Conservation (phyloP, 2,113 vertebrate species). For the Rhinolophus ferrumequinum region DNA sequence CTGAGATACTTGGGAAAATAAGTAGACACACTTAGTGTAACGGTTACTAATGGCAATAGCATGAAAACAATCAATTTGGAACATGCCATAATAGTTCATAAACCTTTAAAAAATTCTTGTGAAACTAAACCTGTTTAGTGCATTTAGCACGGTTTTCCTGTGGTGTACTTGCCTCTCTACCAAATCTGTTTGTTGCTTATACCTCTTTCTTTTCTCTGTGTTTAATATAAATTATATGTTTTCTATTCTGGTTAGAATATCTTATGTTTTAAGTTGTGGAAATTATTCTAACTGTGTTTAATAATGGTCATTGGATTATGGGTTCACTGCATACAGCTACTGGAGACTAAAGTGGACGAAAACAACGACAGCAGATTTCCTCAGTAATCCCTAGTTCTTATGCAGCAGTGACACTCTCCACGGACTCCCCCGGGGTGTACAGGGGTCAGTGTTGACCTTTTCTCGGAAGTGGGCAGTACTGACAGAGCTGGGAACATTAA, state of each 20-base stretch:
- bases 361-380: not conserved
- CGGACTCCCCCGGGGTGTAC: not conserved
- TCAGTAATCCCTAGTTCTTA: not conserved
- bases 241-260: not conserved
- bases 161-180: not conserved
- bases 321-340: not conserved
- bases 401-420: not conserved
- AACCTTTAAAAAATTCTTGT: not conserved
- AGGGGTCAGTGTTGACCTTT: not conserved
- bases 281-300: not conserved
- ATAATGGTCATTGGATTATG: not conserved
- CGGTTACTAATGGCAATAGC: not conserved
- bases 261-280: not conserved
- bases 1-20: not conserved
- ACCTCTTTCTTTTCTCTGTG: not conserved
- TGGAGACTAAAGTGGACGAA: not conserved
- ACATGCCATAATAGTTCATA: not conserved
- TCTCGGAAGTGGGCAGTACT: not conserved
- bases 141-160: not conserved
- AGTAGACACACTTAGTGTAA: not conserved
- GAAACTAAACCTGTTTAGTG: not conserved
- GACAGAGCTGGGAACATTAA: not conserved
- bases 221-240: not conserved
- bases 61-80: not conserved
- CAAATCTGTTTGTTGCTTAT: not conserved